A percentile compares a stretch with the other conserved stretches of the same genome.
Evolutionary conservation across 2,888 invertebrate genomes (phyloP).

Genomic region (Catocala nupta): DNA sequence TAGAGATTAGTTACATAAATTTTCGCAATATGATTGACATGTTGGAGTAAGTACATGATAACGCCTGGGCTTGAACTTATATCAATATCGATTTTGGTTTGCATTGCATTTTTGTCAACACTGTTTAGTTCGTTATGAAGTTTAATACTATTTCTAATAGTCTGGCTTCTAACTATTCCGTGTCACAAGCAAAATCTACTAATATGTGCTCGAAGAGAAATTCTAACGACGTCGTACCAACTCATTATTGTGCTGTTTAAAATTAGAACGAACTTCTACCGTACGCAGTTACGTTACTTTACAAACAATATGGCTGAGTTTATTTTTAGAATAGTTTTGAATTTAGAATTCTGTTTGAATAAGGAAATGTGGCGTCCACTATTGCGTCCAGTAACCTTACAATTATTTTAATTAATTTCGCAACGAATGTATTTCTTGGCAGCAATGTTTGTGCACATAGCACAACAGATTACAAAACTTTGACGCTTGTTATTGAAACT

Average conservation of each 20-base stretch:
- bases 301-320: slow-evolving; percentile 4
- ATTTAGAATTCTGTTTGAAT: not conserved
- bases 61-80: too few species aligned
- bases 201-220: not conserved
- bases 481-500: not conserved
- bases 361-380: not conserved
- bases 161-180: too few species aligned
- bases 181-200: not conserved
- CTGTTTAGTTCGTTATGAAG: too few species aligned
- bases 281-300: slow-evolving; percentile 1
- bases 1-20: too few species aligned
- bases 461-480: not conserved
- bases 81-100: too few species aligned
- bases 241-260: slow-evolving; percentile 1
- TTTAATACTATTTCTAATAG: too few species aligned
- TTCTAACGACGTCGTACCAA: not conserved
- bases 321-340: slow-evolving; percentile 9
- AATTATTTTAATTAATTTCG: slow-evolving; percentile 3
- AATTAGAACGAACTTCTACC: slow-evolving; percentile 7
- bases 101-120: too few species aligned
- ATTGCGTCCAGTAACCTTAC: not conserved
- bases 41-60: too few species aligned
- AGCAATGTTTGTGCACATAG: not conserved
- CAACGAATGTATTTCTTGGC: not conserved
- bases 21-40: too few species aligned